A percentile compares a stretch with the other conserved stretches of the same genome.
These are phyloP conservation scores for Pycnonotus jocosus DNA, from an alignment of 2,113 vertebrate species.

Conservation along the genomic window DNA sequence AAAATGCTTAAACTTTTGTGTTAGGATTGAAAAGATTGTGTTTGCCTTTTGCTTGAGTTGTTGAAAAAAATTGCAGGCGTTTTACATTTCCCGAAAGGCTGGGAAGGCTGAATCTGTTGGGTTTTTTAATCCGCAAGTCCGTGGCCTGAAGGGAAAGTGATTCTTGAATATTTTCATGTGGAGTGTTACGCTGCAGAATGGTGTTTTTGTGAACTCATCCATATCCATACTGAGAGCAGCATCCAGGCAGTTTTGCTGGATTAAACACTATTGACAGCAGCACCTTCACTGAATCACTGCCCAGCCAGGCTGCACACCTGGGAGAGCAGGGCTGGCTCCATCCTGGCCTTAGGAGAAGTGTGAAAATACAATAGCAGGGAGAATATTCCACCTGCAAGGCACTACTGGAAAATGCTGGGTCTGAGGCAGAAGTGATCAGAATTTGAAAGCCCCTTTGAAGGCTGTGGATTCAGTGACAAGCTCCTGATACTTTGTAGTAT, in stretches of 20 bases:
- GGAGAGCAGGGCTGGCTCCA: background rate
- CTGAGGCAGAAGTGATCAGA: background rate
- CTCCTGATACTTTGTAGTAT: background rate
- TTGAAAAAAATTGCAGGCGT: background rate
- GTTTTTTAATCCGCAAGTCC: background rate
- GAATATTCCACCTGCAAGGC: background rate
- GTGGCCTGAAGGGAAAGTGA: background rate
- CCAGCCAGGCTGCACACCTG: background rate
- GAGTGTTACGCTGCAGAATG: background rate
- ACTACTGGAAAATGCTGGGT: background rate
- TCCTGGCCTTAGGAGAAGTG: background rate
- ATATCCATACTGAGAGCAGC: background rate
- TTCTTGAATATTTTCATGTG: background rate
- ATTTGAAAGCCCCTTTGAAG: background rate
- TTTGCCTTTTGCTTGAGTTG: background rate
- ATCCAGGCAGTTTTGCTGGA: background rate
- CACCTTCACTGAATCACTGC: background rate
- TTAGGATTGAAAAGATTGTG: background rate
- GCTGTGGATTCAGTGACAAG: background rate
- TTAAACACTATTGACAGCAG: background rate
- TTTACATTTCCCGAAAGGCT: slow-evolving; percentile 15
- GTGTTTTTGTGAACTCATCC: background rate
- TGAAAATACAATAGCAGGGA: background rate
- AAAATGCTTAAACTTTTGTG: background rate
- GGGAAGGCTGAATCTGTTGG: background rate